Evolutionary conservation across 2,888 invertebrate genomes (phyloP).

Genomic region (Meghimatium bilineatum): DNA sequence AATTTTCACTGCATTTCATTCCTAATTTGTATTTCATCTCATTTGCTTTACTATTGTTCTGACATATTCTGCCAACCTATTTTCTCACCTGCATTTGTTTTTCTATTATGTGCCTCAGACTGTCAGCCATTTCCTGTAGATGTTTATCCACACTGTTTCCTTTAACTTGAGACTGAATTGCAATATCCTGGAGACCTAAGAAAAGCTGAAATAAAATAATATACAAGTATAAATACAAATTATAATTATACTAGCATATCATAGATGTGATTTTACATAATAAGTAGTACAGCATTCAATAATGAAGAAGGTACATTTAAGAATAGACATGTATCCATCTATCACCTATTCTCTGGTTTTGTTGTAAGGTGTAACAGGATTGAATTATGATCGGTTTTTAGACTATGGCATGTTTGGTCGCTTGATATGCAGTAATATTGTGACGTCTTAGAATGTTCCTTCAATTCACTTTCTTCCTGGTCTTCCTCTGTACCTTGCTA

Average conservation of each 20-base stretch:
- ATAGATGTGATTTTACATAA: too few species aligned
- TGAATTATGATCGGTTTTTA: too few species aligned
- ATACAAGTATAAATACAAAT: background rate
- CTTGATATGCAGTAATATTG: too few species aligned
- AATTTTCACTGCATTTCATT: background rate
- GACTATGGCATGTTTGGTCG: too few species aligned
- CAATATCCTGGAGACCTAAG: conserved; percentile 86
- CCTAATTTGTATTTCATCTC: background rate
- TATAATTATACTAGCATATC: background rate
- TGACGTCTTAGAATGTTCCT: too few species aligned
- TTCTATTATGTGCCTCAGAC: conserved; percentile 82
- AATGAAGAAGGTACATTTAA: too few species aligned
- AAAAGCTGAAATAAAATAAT: conserved; percentile 80
- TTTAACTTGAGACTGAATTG: conserved; percentile 81
- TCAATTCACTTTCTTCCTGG: too few species aligned
- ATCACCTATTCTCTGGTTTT: too few species aligned
- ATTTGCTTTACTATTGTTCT: background rate
- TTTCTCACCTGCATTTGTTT: conserved; percentile 82
- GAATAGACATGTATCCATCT: too few species aligned
- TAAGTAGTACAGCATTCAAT: too few species aligned
- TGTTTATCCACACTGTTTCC: conserved; percentile 78
- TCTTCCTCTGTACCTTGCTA: too few species aligned
- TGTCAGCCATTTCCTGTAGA: conserved; percentile 79
- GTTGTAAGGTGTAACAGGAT: too few species aligned
- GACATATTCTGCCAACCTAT: background rate